A percentile compares a stretch with the other conserved stretches of the same genome.
phyloP scores from a whole-genome alignment of 2,797 vertebrate genomes.

The Zalophus californianus region DNA sequence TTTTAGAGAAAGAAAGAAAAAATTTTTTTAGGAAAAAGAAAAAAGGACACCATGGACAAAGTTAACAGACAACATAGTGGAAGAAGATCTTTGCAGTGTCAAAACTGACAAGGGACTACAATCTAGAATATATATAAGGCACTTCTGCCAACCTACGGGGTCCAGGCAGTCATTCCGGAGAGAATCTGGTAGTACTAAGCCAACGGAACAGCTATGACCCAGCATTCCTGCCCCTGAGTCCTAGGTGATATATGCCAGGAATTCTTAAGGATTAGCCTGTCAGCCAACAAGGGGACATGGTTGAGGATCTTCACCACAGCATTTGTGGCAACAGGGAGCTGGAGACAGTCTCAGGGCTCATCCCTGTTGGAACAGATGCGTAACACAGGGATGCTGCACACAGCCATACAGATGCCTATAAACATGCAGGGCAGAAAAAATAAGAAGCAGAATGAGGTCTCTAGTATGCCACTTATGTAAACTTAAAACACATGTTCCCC shows the following conservation, averaged over 20 bases:
- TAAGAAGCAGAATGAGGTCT: background rate
- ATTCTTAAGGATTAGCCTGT: background rate
- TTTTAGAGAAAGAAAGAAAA: conserved; percentile 4
- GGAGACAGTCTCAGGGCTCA: background rate
- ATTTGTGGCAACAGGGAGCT: background rate
- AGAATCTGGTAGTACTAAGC: background rate
- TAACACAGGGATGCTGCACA: background rate
- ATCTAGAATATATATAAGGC: background rate
- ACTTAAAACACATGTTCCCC: background rate
- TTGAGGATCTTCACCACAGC: background rate
- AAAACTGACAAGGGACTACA: background rate
- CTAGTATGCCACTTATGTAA: background rate
- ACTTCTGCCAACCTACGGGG: background rate
- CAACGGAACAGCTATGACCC: background rate
- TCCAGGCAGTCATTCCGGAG: background rate
- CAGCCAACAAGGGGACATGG: background rate
- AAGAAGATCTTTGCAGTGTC: background rate
- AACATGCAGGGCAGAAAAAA: background rate
- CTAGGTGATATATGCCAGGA: too few species aligned
- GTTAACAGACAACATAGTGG: background rate
- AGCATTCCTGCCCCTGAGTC: background rate
- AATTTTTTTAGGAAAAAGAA: background rate
- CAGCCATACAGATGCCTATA: background rate
- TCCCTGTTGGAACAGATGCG: background rate
- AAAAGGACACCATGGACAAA: background rate